These are phyloP conservation scores for Clarias batrachus DNA, from an alignment of 2,113 vertebrate genomes.

Conservation along the genomic window DNA sequence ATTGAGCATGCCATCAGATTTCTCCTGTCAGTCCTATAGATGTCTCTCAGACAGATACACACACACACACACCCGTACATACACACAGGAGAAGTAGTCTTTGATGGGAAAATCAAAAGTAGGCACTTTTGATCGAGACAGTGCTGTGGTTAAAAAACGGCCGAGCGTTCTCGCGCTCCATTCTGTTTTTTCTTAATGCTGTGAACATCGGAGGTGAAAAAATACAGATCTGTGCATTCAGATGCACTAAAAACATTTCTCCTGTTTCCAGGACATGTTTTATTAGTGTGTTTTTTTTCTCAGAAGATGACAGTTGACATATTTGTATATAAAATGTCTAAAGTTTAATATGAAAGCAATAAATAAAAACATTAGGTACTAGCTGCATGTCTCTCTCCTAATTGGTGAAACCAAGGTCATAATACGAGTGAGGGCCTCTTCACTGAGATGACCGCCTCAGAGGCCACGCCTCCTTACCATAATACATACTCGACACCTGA, in stretches of 20 bases:
- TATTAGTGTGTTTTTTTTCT: background rate
- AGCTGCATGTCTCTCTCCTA: background rate
- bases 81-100: constrained; percentile 51
- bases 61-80: background rate
- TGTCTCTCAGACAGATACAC: background rate
- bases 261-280: background rate
- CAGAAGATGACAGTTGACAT: background rate
- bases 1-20: background rate
- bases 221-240: background rate
- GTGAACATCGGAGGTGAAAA: background rate
- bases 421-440: background rate
- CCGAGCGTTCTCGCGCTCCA: constrained; percentile 1
- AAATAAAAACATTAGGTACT: background rate
- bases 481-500: background rate
- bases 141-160: constrained; percentile 40
- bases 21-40: background rate
- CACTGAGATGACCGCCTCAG: background rate
- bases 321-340: background rate
- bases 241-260: background rate
- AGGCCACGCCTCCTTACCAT: background rate
- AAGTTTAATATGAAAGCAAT: background rate
- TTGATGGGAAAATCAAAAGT: constrained; percentile 57
- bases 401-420: background rate
- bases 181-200: background rate
- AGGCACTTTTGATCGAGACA: constrained; percentile 73